Conservation (phyloP, 2,888 invertebrate genomes). For the Lysandra coridon region DNA sequence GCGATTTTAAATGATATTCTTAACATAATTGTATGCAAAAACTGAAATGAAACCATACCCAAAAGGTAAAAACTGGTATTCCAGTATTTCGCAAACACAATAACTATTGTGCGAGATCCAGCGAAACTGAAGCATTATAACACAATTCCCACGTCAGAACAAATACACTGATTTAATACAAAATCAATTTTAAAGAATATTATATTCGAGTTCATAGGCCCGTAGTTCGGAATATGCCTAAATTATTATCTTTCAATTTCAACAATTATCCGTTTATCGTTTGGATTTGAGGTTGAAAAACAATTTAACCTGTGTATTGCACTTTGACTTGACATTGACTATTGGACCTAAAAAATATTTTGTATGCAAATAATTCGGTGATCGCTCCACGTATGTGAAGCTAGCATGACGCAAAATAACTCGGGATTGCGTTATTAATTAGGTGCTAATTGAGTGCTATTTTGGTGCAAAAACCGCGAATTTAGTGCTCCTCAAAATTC, state of each 20-base stretch:
- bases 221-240: slow-evolving; percentile 19
- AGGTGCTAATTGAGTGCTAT: too few relatives aligned
- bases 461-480: too few relatives aligned
- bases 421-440: too few relatives aligned
- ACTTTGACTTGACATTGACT: too few relatives aligned
- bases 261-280: slow-evolving; percentile 34
- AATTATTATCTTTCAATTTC: slow-evolving; percentile 37
- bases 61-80: not conserved
- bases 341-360: not conserved
- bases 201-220: not conserved
- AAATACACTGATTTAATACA: slow-evolving; percentile 33
- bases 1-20: not conserved
- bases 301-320: not conserved
- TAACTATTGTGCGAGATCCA: slow-evolving; percentile 26
- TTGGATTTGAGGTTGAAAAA: not conserved
- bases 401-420: too few relatives aligned
- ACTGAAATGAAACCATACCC: not conserved
- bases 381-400: too few relatives aligned
- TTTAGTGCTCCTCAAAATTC: too few relatives aligned
- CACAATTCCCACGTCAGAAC: slow-evolving; percentile 29
- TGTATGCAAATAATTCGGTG: not conserved
- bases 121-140: slow-evolving; percentile 26
- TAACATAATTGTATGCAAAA: not conserved
- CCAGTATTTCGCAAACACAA: not conserved
- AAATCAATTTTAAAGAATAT: slow-evolving; percentile 31